These are phyloP conservation scores for Melanerpes aurifrons DNA, from an alignment of 2,113 vertebrate genomes.

Conservation along the genomic window DNA sequence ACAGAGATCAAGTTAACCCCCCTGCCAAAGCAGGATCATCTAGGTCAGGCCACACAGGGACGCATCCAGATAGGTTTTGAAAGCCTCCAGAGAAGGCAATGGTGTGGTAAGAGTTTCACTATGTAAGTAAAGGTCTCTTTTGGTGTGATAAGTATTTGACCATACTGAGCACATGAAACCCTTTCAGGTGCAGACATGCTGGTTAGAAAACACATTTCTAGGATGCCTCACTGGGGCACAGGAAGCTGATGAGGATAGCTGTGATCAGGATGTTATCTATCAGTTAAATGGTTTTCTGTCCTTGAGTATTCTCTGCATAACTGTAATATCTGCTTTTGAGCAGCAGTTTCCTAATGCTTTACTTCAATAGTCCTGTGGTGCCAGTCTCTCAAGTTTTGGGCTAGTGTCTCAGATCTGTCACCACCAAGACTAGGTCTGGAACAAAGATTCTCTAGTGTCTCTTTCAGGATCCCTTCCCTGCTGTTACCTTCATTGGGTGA, in stretches of 20 bases:
- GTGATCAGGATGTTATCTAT: neutral
- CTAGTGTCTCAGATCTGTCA: neutral
- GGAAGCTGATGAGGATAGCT: neutral
- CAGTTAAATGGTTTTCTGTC: neutral
- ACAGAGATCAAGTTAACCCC: too few relatives aligned
- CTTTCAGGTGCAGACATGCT: accelerated
- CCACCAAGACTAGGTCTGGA: neutral
- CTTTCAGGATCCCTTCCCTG: neutral
- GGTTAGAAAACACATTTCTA: neutral
- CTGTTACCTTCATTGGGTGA: neutral
- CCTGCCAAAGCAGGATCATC: too few relatives aligned
- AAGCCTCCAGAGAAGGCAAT: neutral
- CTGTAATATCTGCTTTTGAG: neutral
- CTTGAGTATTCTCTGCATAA: neutral
- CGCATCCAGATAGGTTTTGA: too few relatives aligned
- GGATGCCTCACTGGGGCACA: neutral
- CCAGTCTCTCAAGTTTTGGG: neutral
- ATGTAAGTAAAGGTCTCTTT: neutral
- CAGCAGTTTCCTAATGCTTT: neutral
- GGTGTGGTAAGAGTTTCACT: neutral
- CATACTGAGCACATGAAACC: neutral
- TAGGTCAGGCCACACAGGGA: too few relatives aligned
- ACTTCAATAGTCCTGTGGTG: neutral
- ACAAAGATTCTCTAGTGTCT: neutral
- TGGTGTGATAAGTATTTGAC: neutral